These are phyloP conservation scores for Nomia melanderi DNA, from an alignment of 1,140 invertebrate genomes.

Conservation along the genomic window DNA sequence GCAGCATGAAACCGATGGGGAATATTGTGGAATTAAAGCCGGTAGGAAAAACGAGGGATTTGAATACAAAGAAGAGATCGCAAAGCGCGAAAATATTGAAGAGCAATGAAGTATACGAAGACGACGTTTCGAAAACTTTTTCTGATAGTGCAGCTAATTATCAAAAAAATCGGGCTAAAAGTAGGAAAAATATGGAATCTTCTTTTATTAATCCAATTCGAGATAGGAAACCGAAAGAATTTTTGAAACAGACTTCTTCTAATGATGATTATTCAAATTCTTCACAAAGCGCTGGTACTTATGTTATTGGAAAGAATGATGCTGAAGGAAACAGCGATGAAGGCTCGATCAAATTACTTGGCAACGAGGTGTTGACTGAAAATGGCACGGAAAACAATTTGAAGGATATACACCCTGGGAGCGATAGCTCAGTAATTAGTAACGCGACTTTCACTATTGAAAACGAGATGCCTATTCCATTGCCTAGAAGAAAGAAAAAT, in stretches of 20 bases:
- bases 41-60: neutral
- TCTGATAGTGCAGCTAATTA: slow-evolving; percentile 60
- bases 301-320: slow-evolving; percentile 62
- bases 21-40: neutral
- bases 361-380: slow-evolving; percentile 42
- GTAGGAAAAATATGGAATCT: neutral
- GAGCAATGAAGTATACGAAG: neutral
- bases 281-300: slow-evolving; percentile 70
- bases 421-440: slow-evolving; percentile 65
- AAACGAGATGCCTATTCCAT: slow-evolving; percentile 68
- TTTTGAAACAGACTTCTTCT: slow-evolving; percentile 27
- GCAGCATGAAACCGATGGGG: neutral
- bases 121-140: slow-evolving; percentile 53
- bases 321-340: slow-evolving; percentile 46
- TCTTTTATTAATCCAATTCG: neutral
- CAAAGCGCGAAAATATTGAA: slow-evolving; percentile 53
- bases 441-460: slow-evolving; percentile 75
- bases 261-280: slow-evolving; percentile 48
- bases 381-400: slow-evolving; percentile 34
- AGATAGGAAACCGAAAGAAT: slow-evolving; percentile 9
- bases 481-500: slow-evolving; percentile 57
- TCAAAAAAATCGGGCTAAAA: neutral
- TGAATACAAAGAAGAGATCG: slow-evolving; percentile 28
- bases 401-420: slow-evolving; percentile 34
- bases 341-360: slow-evolving; percentile 39